Conservation (phyloP, 2,113 vertebrate species). For the Mellivora capensis region DNA sequence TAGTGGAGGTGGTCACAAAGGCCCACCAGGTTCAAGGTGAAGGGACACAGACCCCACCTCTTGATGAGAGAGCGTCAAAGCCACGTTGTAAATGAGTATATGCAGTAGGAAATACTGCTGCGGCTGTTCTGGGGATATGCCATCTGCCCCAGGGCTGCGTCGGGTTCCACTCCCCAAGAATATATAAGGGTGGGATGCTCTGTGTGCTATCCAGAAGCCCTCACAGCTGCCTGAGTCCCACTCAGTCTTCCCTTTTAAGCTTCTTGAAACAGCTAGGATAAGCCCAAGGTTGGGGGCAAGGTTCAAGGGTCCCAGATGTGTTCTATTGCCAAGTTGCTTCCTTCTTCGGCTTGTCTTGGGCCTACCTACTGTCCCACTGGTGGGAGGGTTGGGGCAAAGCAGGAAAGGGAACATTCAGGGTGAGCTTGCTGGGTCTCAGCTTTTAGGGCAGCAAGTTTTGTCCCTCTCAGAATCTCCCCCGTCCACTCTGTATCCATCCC, state of each 20-base stretch:
- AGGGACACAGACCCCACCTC: not conserved
- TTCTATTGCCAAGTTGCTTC: not conserved
- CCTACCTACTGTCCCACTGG: too few species aligned
- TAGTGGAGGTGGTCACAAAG: not conserved
- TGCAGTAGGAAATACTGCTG: not conserved
- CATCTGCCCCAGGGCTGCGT: not conserved
- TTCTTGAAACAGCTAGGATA: not conserved
- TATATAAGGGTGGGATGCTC: not conserved
- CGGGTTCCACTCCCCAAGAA: not conserved
- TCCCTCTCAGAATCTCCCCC: not conserved
- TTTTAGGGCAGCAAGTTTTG: not conserved
- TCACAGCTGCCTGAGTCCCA: not conserved
- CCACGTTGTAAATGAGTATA: not conserved
- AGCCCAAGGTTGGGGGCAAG: not conserved
- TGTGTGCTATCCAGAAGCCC: not conserved
- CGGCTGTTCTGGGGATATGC: not conserved
- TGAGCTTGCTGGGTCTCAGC: not conserved
- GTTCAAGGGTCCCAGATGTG: not conserved
- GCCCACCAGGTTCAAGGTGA: not conserved
- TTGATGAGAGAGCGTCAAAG: not conserved
- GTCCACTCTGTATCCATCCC: not conserved
- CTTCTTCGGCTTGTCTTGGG: not conserved
- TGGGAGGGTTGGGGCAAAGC: not conserved
- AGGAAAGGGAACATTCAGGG: not conserved
- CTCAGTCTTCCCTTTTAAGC: not conserved